Evolutionary conservation across 2,888 invertebrate species (phyloP).

Genomic region (Camponotus fellah): DNA sequence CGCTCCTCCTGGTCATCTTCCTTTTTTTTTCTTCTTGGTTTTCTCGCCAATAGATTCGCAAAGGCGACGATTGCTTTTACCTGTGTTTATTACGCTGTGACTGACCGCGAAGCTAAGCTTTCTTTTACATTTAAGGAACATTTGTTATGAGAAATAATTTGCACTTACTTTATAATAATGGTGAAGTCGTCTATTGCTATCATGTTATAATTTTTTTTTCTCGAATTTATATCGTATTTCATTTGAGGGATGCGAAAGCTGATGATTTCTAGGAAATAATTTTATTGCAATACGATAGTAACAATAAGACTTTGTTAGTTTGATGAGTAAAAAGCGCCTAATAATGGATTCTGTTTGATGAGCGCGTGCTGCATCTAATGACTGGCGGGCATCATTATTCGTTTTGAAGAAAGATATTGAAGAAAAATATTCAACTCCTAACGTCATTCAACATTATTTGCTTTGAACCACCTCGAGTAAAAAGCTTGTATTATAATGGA

Average conservation of each 20-base stretch:
- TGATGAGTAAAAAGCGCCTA: conserved; percentile 12
- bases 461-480: neutral
- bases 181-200: neutral
- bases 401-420: conserved; percentile 22
- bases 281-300: neutral
- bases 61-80: conserved; percentile 64
- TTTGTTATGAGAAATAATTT: neutral
- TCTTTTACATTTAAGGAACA: neutral
- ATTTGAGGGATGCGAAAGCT: neutral
- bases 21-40: conserved; percentile 45
- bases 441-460: neutral
- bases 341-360: conserved; percentile 44
- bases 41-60: conserved; percentile 32
- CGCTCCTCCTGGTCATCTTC: conserved; percentile 1
- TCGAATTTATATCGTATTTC: neutral
- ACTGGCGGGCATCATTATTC: conserved; percentile 31
- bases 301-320: neutral
- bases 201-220: neutral
- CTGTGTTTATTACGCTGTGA: conserved; percentile 50
- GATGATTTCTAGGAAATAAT: neutral
- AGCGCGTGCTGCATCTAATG: conserved; percentile 18
- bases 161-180: neutral
- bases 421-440: conserved; percentile 21
- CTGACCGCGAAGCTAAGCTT: conserved; percentile 5
- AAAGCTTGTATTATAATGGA: conserved; percentile 9